Conservation (phyloP, 1,140 invertebrate species). For the Hyles euphorbiae region DNA sequence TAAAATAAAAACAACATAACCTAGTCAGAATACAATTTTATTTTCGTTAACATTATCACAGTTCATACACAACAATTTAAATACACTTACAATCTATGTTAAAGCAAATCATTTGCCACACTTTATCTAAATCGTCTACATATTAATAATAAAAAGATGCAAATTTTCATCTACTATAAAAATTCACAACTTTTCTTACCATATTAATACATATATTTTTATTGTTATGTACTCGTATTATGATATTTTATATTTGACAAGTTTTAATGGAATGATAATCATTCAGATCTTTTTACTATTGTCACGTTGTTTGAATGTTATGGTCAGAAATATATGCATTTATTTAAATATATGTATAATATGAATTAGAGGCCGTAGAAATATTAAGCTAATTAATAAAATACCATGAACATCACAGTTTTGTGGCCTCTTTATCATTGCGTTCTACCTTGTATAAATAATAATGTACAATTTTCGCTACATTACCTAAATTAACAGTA, state of each 20-base stretch:
- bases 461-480: constrained; percentile 7
- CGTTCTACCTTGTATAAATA: background rate
- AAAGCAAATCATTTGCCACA: background rate
- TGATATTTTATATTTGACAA: too few relatives aligned
- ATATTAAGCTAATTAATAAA: constrained; percentile 10
- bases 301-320: too few relatives aligned
- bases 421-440: constrained; percentile 1
- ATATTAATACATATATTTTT: background rate
- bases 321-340: too few relatives aligned
- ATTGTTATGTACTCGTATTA: too few relatives aligned
- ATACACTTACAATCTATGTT: constrained; percentile 1
- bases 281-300: too few relatives aligned
- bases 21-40: constrained; percentile 13
- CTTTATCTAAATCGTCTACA: background rate
- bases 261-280: too few relatives aligned
- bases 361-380: background rate
- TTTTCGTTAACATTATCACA: constrained; percentile 54
- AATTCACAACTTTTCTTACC: constrained; percentile 29
- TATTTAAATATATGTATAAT: too few relatives aligned
- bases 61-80: constrained; percentile 34
- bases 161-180: constrained; percentile 36
- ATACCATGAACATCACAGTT: constrained; percentile 19
- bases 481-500: constrained; percentile 8
- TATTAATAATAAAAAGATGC: constrained; percentile 22
- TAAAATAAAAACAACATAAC: constrained; percentile 8